A percentile compares a stretch with the other conserved stretches of the same genome.
These are phyloP conservation scores for Notothenia rossii DNA, from an alignment of 2,113 vertebrate genomes.

Conservation along the genomic window DNA sequence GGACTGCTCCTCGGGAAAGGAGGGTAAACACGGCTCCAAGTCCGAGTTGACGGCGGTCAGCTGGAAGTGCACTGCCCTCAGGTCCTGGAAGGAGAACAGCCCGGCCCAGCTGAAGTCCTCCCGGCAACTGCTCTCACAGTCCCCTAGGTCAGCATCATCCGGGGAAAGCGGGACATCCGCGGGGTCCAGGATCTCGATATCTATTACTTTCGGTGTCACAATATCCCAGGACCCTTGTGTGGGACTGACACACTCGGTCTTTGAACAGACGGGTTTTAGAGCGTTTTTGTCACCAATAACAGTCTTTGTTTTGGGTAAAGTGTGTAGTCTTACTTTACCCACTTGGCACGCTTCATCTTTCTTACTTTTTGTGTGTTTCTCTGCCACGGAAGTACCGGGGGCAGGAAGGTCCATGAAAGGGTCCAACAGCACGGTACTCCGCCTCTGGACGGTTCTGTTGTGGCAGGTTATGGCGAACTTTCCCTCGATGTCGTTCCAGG, in stretches of 20 bases:
- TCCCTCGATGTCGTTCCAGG: conserved; percentile 97
- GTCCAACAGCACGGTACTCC: conserved; percentile 87
- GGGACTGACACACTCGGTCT: conserved; percentile 60
- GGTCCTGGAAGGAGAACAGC: conserved; percentile 95
- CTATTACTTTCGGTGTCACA: conserved; percentile 69
- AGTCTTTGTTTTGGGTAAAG: conserved; percentile 19
- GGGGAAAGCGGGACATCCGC: conserved; percentile 58
- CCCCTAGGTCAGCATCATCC: conserved; percentile 64
- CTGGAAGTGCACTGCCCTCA: conserved; percentile 91
- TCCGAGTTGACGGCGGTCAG: conserved; percentile 95
- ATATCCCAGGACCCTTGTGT: conserved; percentile 61
- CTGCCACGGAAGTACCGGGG: conserved; percentile 37
- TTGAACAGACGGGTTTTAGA: conserved; percentile 7
- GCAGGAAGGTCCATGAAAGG: conserved; percentile 57
- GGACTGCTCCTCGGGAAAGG: conserved; percentile 93
- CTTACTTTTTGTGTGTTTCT: conserved; percentile 51
- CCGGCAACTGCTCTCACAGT: conserved; percentile 64
- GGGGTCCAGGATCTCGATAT: conserved; percentile 86
- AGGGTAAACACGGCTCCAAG: conserved; percentile 92
- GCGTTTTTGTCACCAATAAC: conserved; percentile 28
- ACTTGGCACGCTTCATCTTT: conserved; percentile 43
- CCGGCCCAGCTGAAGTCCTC: conserved; percentile 98
- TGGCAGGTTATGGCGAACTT: conserved; percentile 98
- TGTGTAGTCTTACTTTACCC: conserved; percentile 53
- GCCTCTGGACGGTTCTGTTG: conserved; percentile 92